Conservation (phyloP, 2,888 invertebrate species). For the Lepidochitona cinerea region DNA sequence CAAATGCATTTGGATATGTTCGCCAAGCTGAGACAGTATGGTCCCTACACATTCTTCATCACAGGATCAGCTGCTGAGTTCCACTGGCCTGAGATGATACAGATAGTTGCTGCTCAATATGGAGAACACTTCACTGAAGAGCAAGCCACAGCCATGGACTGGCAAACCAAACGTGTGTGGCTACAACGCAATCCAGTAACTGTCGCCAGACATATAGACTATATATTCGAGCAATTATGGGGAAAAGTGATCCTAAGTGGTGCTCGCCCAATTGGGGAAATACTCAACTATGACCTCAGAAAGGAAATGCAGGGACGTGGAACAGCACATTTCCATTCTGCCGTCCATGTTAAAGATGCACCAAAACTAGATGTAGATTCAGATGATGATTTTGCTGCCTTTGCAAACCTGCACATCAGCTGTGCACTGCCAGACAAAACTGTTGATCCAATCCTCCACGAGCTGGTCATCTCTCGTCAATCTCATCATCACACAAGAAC, state of each 20-base stretch:
- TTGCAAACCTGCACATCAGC: constrained; percentile 16
- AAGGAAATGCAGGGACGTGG: constrained; percentile 34
- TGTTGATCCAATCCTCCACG: too few relatives aligned
- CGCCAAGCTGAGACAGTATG: constrained; percentile 28
- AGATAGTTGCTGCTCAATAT: constrained; percentile 22
- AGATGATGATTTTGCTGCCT: constrained; percentile 20
- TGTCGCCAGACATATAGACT: constrained; percentile 31
- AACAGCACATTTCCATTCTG: constrained; percentile 30
- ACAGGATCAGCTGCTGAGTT: constrained; percentile 32
- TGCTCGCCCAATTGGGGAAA: constrained; percentile 28
- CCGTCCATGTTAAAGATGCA: constrained; percentile 25
- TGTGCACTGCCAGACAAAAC: constrained; percentile 3
- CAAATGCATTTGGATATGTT: constrained; percentile 28
- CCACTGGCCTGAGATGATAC: constrained; percentile 28
- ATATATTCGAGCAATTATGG: constrained; percentile 28
- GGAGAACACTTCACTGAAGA: background rate
- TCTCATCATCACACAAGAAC: constrained; percentile 24
- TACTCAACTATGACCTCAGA: constrained; percentile 27
- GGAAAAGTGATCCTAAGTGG: constrained; percentile 26
- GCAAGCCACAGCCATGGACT: background rate
- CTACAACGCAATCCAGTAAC: constrained; percentile 30
- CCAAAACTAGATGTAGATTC: constrained; percentile 25
- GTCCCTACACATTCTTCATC: constrained; percentile 35
- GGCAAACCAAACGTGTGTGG: constrained; percentile 19
- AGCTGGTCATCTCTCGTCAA: constrained; percentile 20